phyloP scores from a whole-genome alignment of 2,113 vertebrate genomes.

The Gallinago media region DNA sequence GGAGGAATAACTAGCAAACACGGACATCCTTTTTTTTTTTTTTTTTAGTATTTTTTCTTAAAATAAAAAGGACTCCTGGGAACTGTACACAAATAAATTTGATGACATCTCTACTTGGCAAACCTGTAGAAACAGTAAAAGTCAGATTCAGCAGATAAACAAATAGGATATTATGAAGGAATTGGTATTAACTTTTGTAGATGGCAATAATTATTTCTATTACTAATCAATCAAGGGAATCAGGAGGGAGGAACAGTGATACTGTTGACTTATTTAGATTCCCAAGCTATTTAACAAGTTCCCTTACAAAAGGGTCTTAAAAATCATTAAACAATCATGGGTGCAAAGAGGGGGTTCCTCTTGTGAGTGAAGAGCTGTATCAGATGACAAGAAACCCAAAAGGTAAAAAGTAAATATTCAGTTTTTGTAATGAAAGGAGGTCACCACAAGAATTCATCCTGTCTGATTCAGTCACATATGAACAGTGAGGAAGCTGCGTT shows the following conservation, averaged over 20 bases:
- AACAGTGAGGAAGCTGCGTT: not conserved
- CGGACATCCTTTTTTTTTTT: not conserved
- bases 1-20: not conserved
- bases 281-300: not conserved
- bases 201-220: not conserved
- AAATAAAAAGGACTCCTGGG: not conserved
- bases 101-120: not conserved
- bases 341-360: not conserved
- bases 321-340: not conserved
- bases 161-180: not conserved
- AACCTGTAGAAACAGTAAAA: not conserved
- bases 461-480: not conserved
- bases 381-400: not conserved
- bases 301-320: not conserved
- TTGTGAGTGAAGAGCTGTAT: not conserved
- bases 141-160: not conserved
- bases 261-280: not conserved
- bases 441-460: not conserved
- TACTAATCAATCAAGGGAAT: not conserved
- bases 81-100: not conserved
- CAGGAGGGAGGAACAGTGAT: not conserved
- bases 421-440: not conserved
- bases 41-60: not conserved
- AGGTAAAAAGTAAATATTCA: not conserved
- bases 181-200: not conserved